Base-by-base conservation (phyloP, 2,888 invertebrate genomes). In the Graphium colonna region DNA sequence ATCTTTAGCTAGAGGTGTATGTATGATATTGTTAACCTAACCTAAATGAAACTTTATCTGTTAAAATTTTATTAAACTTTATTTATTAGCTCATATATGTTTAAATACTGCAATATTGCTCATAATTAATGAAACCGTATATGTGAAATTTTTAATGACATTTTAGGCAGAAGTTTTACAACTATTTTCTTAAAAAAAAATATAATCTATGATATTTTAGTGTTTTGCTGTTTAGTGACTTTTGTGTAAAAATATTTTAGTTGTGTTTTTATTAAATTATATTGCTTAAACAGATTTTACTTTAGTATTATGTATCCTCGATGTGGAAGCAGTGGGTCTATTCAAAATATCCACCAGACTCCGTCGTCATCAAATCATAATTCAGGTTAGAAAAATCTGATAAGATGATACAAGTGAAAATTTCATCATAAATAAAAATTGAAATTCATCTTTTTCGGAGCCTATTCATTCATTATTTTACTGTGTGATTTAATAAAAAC, bases 291-390 rank as follows among this genome's bases (percentile, higher is more conserved):
- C n/a, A n/a, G n/a, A n/a, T n/a, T 52, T 17, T 47, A 45, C 48
- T 9, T 45, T 28, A 87, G 84, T 58, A 48, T 40, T 31, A 91
- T 92, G 68, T 95, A 94, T 76, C 92, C 95, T 21, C 90, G 95
- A 43, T 94, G 94, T 75, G 95, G 94, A 67, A 95, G 95, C 73
- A 93, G 94, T 60, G 94, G 95, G 48, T 95, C 95, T 45, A 91
- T 94, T 51, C 94, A 94, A 69, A 94, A 88, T 61, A 87, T 95
- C 18, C 93, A 95, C 55, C 94, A 94, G 71, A 95, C 95, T 8
- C 93, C 95, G 41, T 94, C 94, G 28, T 95, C 95, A 15, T 95
- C 95, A 1, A 94, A 95, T 60, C 95, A 95, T 69, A 95, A 95
- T 75, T 93, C 95, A 72, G 95, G 95, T 93, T 79, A 73, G 63